Base-by-base conservation (phyloP, 2,888 invertebrate species). In the Sinodicranocentrus sp. region DNA sequence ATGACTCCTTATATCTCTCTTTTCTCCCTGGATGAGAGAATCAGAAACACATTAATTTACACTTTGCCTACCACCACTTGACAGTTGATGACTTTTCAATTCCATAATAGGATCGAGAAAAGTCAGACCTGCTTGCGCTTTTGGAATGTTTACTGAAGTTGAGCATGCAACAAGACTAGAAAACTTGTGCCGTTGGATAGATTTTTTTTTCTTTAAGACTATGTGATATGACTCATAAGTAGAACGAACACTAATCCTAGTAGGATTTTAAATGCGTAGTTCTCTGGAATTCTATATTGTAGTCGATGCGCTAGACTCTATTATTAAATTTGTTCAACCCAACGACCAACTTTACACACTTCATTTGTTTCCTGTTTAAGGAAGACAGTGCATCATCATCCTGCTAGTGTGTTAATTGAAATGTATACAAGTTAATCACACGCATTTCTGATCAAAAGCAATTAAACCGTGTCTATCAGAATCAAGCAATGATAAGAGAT, bases 381-480 rank as follows among this genome's bases (percentile, higher is more conserved):
- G 10, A 5, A n/a, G 10, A 10, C 6, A 48, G 10, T 15, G 33
- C 61, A 61, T n/a, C 44, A 68, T 25, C n/a, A 25, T n/a, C n/a
- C 48, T 5, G 39, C 39, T 13, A 39, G 39, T 13, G 6, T n/a
- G 48, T 48, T 54, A 54, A 54, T 54, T 54, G 17, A 61, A 61
- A 17, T 52, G 19, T 21, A 13, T 33, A 33, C 28, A 33, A 44
- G 57, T 72, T 75, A 21, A 63, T 48, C 26, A 26, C 21, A 48
- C 19, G 15, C 39, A 48, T 63, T 13, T 73, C 39, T 10, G 43
- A 75, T 44, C 73, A 75, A 15, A n/a, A 17, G 59, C 73, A 63
- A 75, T 75, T 77, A 68, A 68, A 77, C 25, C 19, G 43, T 59
- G 68, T 57, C 68, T 19, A 19, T 77, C 77, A 57, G 33, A 26